Evolutionary conservation across 2,888 invertebrate genomes (phyloP).

Genomic region (Sarcophaga subvicina): DNA sequence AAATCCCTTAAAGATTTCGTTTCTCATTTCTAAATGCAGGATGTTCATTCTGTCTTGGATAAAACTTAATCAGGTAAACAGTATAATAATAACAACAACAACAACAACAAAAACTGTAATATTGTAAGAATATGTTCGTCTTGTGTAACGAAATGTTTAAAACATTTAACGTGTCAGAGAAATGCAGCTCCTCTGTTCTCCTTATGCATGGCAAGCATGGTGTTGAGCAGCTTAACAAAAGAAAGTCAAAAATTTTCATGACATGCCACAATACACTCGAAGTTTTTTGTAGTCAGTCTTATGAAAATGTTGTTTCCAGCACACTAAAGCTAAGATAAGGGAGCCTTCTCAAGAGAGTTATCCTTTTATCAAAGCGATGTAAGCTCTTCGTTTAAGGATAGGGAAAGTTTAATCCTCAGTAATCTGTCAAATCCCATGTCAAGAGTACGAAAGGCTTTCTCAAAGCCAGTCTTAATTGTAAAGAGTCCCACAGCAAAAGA

Average conservation of each 20-base stretch:
- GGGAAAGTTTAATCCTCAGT: no score
- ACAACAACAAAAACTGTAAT: slow-evolving; percentile 25
- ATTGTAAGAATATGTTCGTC: slow-evolving; percentile 38
- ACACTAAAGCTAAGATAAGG: no score
- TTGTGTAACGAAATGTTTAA: slow-evolving; percentile 49
- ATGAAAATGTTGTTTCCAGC: no score
- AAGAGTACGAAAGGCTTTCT: no score
- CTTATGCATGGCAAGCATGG: slow-evolving; percentile 5
- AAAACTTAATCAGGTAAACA: slow-evolving; percentile 62
- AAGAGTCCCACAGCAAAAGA: no score
- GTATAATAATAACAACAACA: slow-evolving; percentile 1
- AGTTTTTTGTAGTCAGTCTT: background rate
- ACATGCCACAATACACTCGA: slow-evolving; percentile 2
- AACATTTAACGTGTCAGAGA: slow-evolving; percentile 46
- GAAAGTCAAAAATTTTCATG: background rate
- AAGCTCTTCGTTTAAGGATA: no score
- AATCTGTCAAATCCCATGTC: no score
- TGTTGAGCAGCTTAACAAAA: background rate
- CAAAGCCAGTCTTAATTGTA: no score
- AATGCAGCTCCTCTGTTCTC: background rate
- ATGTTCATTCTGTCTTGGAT: slow-evolving; percentile 64
- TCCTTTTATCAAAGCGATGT: no score
- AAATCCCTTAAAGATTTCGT: slow-evolving; percentile 30
- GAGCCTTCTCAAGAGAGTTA: no score
- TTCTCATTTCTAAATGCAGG: slow-evolving; percentile 52